Conservation (phyloP, 2,888 invertebrate species). For the Luperina testacea region DNA sequence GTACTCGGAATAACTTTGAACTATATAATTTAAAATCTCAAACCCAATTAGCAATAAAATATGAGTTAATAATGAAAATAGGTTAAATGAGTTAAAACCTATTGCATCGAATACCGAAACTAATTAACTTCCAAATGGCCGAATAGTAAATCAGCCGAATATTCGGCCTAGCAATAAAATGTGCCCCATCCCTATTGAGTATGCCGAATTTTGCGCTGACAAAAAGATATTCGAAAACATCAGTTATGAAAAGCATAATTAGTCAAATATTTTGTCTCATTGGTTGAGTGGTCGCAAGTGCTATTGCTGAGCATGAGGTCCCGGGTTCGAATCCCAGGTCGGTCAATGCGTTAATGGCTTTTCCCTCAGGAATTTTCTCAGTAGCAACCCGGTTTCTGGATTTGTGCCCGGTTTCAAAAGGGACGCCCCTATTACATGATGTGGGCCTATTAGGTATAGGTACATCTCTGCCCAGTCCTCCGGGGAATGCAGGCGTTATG, state of each 20-base stretch:
- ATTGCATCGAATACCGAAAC: slow-evolving; percentile 12
- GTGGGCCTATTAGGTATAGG: too few species aligned
- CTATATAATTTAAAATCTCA: not conserved
- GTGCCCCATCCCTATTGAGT: slow-evolving; percentile 25
- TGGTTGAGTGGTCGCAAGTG: not conserved
- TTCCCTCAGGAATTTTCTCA: not conserved
- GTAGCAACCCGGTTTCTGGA: not conserved
- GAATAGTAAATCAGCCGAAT: slow-evolving; percentile 43
- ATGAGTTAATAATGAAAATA: slow-evolving; percentile 25
- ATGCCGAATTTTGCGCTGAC: slow-evolving; percentile 16
- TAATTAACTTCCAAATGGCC: slow-evolving; percentile 48
- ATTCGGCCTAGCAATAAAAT: slow-evolving; percentile 33
- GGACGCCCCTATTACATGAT: too few species aligned
- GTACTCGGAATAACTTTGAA: not conserved
- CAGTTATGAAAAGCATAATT: not conserved
- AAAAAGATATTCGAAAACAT: slow-evolving; percentile 10
- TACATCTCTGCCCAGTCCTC: not conserved
- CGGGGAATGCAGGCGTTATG: not conserved
- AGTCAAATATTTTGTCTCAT: not conserved
- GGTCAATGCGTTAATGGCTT: not conserved
- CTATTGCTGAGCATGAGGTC: not conserved
- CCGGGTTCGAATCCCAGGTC: not conserved
- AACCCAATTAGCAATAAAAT: slow-evolving; percentile 28
- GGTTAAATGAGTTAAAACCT: slow-evolving; percentile 9
- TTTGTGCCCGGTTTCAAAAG: not conserved